A percentile compares a stretch with the other conserved stretches of the same genome.
phyloP scores from a whole-genome alignment of 2,888 invertebrate species.

The Acrobasis repandana region DNA sequence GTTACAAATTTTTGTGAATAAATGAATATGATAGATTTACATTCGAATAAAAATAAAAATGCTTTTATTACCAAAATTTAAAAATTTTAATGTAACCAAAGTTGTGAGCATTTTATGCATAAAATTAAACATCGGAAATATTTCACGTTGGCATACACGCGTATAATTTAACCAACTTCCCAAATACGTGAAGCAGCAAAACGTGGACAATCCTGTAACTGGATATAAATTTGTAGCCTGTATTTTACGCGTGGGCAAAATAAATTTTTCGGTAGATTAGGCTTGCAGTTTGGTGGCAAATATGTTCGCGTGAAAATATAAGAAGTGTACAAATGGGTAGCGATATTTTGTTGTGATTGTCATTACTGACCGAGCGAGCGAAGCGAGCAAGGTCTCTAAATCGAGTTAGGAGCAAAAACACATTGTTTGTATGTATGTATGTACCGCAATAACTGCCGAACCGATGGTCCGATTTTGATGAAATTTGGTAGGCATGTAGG shows the following conservation, averaged over 20 bases:
- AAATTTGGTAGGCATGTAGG: too few species aligned
- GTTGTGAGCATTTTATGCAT: background rate
- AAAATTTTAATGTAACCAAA: background rate
- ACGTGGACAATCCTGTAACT: conserved; percentile 10
- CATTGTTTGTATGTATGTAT: too few species aligned
- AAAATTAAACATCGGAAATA: background rate
- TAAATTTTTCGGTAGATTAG: conserved; percentile 16
- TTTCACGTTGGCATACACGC: background rate
- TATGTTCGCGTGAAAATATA: conserved; percentile 15
- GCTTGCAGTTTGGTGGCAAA: conserved; percentile 13
- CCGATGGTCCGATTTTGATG: too few species aligned
- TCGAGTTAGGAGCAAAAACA: too few species aligned
- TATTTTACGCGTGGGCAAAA: conserved; percentile 18
- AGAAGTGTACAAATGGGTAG: conserved; percentile 5
- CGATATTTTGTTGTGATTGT: conserved; percentile 9
- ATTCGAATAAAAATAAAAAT: too few species aligned
- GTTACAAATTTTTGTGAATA: too few species aligned
- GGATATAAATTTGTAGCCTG: conserved; percentile 6
- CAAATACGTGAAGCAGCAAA: conserved; percentile 1
- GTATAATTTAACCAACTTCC: background rate
- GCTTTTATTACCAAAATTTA: too few species aligned
- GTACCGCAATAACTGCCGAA: too few species aligned
- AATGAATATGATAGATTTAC: too few species aligned
- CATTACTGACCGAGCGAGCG: background rate
- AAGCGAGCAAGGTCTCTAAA: too few species aligned